These are phyloP conservation scores for Peromyscus californicus DNA, from an alignment of 2,113 vertebrate genomes.

Conservation along the genomic window DNA sequence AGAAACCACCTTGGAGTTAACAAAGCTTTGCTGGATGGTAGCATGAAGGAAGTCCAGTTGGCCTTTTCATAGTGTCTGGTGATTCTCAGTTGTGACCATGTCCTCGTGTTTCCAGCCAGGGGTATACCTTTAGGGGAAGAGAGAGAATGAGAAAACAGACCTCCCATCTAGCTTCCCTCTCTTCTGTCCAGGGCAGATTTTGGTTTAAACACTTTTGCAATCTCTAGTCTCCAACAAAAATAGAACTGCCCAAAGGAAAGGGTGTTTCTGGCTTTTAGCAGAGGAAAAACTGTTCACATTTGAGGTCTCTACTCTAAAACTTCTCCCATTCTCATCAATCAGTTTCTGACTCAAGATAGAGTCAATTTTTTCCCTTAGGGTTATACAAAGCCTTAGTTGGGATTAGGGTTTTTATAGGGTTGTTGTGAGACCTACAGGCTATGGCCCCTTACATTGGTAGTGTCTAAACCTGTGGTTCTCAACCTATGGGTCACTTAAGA, in stretches of 20 bases:
- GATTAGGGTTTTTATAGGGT: conserved; percentile 91
- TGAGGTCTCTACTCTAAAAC: neutral
- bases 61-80: neutral
- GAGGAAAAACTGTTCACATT: neutral
- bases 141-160: neutral
- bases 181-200: neutral
- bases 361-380: conserved; percentile 96
- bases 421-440: conserved; percentile 85
- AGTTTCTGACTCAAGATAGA: conserved; percentile 60
- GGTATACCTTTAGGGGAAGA: neutral
- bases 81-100: neutral
- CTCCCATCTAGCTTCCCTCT: neutral
- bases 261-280: neutral
- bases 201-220: neutral
- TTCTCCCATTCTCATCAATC: neutral
- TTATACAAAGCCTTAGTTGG: conserved; percentile 97
- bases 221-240: neutral
- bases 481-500: neutral
- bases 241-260: neutral
- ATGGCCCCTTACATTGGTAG: conserved; percentile 84
- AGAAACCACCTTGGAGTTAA: neutral
- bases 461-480: conserved; percentile 81
- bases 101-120: neutral
- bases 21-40: neutral
- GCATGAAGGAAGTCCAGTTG: neutral